A percentile compares a stretch with the other conserved stretches of the same genome.
phyloP scores from a whole-genome alignment of 2,888 invertebrate species.

The Rugalucina vietnamica region DNA sequence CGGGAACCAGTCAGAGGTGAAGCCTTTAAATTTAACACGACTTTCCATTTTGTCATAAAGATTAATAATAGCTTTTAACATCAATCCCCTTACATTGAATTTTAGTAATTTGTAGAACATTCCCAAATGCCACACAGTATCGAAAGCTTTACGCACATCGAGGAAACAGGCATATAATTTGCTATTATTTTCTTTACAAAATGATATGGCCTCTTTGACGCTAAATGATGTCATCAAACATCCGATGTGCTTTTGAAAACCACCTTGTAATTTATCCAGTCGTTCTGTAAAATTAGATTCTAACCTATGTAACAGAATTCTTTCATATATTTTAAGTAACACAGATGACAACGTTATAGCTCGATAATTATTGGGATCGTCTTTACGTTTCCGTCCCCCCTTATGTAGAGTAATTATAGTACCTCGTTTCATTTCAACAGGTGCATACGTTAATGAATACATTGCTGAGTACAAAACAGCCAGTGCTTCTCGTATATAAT shows the following conservation, averaged over 20 bases:
- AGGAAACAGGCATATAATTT: background rate
- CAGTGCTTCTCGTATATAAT: background rate
- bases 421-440: background rate
- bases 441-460: background rate
- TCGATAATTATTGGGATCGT: background rate
- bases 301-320: background rate
- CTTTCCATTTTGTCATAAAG: background rate
- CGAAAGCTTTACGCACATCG: background rate
- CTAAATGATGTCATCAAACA: background rate
- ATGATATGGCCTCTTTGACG: background rate
- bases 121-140: background rate
- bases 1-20: background rate
- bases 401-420: background rate
- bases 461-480: background rate
- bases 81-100: background rate
- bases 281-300: background rate
- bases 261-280: background rate
- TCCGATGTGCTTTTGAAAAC: background rate
- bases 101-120: background rate
- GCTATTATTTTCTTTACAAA: background rate
- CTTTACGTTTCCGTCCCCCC: background rate
- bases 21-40: background rate
- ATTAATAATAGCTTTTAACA: background rate
- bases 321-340: background rate
- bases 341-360: background rate